Base-by-base conservation (phyloP, 1,140 invertebrate genomes). In the Acromyrmex charruanus region DNA sequence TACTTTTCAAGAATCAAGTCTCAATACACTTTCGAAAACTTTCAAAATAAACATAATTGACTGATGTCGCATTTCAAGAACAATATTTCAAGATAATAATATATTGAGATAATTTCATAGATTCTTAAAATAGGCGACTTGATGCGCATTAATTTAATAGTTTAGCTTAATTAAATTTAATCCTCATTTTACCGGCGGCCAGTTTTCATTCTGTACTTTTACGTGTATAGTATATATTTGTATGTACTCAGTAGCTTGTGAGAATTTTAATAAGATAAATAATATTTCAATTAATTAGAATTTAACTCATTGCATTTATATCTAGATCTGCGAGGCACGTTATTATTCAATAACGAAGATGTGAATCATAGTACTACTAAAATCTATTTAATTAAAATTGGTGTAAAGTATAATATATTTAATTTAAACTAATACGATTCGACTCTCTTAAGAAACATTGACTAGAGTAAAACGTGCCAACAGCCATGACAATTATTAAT, bases 181-280 rank as follows among this genome's bases (percentile, higher is more conserved):
- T 87, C 6, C 59, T 59, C 35, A 53, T 77, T 84, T 89, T 61
- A 77, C 12, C 31, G 35, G 90, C 89, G 87, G 91, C 89, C 89
- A 92, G 89, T 92, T 91, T 77, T 77, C 84, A 92, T 86, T 84
- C 75, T 85, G 53, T 71, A 87, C 63, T 89, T 85, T 88, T 91
- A 87, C 68, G 69, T 91, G 88, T 92, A 88, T 21, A 85, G 75
- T 88, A 79, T 63, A 86, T 75, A 75, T 61, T 87, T 51, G 59
- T 77, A 44, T 51, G 14, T 89, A 87, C 25, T 31, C 68, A 18
- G 7, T 88, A 88, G 65, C 12, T 31, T 28, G 9, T 44, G 31
- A 65, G 61, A 74, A 12, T 39, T 39, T 3, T 72, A 79, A 71
- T 68, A 77, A 51, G 9, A 65, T 79, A 75, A 59, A 75, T 77